phyloP scores from a whole-genome alignment of 2,888 invertebrate species.

The Acleris holmiana region DNA sequence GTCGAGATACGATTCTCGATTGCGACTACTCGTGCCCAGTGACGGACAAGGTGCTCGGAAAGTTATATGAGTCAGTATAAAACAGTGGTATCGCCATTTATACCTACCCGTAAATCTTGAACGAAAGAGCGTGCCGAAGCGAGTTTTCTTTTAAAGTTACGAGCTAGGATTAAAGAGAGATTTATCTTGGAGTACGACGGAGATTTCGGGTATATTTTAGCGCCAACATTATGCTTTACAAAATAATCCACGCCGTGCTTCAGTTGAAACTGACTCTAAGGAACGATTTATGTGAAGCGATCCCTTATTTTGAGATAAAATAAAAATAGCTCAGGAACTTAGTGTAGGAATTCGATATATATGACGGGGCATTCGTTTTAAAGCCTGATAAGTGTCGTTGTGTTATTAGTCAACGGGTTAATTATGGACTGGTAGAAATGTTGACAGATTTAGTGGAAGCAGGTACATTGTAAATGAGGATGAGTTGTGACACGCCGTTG shows the following conservation, averaged over 20 bases:
- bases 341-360: constrained; percentile 60
- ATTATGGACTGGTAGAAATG: constrained; percentile 67
- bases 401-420: constrained; percentile 78
- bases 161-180: constrained; percentile 60
- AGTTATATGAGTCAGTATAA: constrained; percentile 34
- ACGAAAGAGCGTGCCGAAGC: constrained; percentile 57
- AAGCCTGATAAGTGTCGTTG: constrained; percentile 64
- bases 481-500: constrained; percentile 65
- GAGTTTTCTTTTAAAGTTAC: constrained; percentile 64
- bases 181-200: constrained; percentile 64
- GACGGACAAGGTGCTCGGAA: constrained; percentile 48
- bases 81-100: constrained; percentile 44
- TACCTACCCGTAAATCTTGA: constrained; percentile 53
- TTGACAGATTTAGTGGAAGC: constrained; percentile 71
- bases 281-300: constrained; percentile 61
- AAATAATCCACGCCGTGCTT: constrained; percentile 60
- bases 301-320: constrained; percentile 55
- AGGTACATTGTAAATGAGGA: constrained; percentile 55
- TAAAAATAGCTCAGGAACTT: constrained; percentile 66
- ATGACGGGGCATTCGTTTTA: constrained; percentile 68
- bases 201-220: constrained; percentile 64
- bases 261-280: constrained; percentile 50
- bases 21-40: constrained; percentile 47
- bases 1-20: constrained; percentile 54
- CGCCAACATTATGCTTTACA: constrained; percentile 62